Percentiles rank a stretch among this genome's conserved stretches.
phyloP scores from a whole-genome alignment of 1,140 invertebrate species.

The Dufourea novaeangliae region DNA sequence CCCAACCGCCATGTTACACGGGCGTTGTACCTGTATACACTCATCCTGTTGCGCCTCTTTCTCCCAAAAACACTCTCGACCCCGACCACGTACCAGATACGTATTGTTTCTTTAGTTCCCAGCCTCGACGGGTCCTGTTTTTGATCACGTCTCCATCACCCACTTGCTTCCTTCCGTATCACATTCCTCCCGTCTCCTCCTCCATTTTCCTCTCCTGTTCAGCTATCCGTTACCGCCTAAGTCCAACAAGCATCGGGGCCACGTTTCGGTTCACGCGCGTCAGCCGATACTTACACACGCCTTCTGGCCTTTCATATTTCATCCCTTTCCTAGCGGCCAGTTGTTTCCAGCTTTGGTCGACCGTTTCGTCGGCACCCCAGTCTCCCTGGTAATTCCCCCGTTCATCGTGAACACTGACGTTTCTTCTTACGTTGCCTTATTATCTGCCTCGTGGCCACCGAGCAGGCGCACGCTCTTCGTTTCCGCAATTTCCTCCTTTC shows the following conservation, averaged over 20 bases:
- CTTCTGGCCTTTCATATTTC: slow-evolving; percentile 38
- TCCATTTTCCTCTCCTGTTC: background rate
- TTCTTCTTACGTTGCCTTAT: slow-evolving; percentile 1
- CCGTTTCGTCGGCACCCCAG: background rate
- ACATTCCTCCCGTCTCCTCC: background rate
- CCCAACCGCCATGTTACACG: too few species aligned
- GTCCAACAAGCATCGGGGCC: background rate
- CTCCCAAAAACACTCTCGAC: background rate
- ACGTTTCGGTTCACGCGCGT: background rate
- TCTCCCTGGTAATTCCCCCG: background rate
- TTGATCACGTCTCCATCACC: background rate
- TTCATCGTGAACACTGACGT: background rate
- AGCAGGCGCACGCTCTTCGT: background rate
- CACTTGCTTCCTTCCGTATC: slow-evolving; percentile 8
- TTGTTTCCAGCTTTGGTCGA: slow-evolving; percentile 11
- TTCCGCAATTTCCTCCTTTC: slow-evolving; percentile 1
- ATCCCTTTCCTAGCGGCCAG: slow-evolving; percentile 3
- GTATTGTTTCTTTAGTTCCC: slow-evolving; percentile 8
- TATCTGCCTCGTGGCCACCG: background rate
- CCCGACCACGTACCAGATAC: background rate
- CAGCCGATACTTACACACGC: slow-evolving; percentile 15
- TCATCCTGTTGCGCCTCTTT: background rate
- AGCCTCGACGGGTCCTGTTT: background rate
- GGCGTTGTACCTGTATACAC: too few species aligned
- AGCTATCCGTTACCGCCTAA: background rate